Evolutionary conservation across 2,888 invertebrate genomes (phyloP), one percentile per base, ranked within the genome.

Genomic region (Pammene fasciana): DNA sequence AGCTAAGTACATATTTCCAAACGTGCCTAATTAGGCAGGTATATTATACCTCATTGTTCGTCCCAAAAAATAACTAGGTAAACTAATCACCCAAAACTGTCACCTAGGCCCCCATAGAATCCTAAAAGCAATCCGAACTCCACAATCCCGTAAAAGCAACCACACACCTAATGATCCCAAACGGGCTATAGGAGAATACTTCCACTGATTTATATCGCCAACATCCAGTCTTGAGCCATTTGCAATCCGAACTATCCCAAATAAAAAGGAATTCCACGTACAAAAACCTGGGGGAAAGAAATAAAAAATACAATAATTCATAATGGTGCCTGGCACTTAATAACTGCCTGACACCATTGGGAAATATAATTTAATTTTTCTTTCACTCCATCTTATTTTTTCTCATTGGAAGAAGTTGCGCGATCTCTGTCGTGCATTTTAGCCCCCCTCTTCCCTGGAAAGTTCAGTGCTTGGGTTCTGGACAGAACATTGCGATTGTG

Each of bases 321-420:
- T 92, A 90, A 93, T 93, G 92, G 93, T 92, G 92, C 88, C 90
- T 89, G 90, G 92, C 90, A 92, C 92, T 93, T 93, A 93, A 93
- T 93, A 93, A 92, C 93, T 90, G 90, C 88, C 93, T 92, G 93
- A 93, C 93, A 93, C 93, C 92, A 91, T 91, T 90, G 92, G 91
- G 92, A 93, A 92, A 93, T 90, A 92, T 93, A 92, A 93, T 93
- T 93, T 92, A 93, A 93, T 93, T 92, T 92, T 91, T 92, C 90
- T 88, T 78, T 82, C 76, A 79, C 72, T 73, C 84, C 71, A 72
- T 85, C 86, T 78, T 79, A 74, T 78, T 89, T 81, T 72, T 75
- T 72, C 83, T 71, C 74, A 65, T 70, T 71, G 59, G 70, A 72
- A 73, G 72, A 75, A 68, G 75, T 83, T 75, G 75, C 73, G 75